These are phyloP conservation scores for Pagrus major DNA, from an alignment of 2,113 vertebrate species.

Conservation along the genomic window DNA sequence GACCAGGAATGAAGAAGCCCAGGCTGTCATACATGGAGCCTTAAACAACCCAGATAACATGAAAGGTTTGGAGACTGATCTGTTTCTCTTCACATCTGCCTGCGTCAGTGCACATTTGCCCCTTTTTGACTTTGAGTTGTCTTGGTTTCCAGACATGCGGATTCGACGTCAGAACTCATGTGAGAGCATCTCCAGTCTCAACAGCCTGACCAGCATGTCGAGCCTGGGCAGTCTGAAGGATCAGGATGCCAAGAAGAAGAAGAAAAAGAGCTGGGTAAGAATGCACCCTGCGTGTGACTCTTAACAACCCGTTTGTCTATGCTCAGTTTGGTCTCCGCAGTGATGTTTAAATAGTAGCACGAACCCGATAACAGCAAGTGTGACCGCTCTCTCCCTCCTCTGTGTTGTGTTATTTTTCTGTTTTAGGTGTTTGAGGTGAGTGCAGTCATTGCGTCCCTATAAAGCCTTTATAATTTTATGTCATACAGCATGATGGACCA, in stretches of 20 bases:
- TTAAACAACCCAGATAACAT: slow-evolving; percentile 88
- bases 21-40: slow-evolving; percentile 94
- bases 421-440: slow-evolving; percentile 73
- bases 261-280: slow-evolving; percentile 97
- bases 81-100: not conserved
- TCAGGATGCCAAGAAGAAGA: slow-evolving; percentile 94
- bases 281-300: not conserved
- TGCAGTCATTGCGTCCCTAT: slow-evolving; percentile 30
- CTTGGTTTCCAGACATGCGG: slow-evolving; percentile 84
- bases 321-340: not conserved
- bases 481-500: slow-evolving; percentile 50
- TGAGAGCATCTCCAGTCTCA: slow-evolving; percentile 96
- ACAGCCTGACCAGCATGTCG: slow-evolving; percentile 96
- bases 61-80: slow-evolving; percentile 83
- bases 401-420: slow-evolving; percentile 62
- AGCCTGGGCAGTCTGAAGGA: slow-evolving; percentile 95
- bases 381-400: slow-evolving; percentile 62
- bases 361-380: slow-evolving; percentile 12
- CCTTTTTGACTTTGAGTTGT: not conserved
- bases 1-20: slow-evolving; percentile 93
- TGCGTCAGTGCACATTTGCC: not conserved
- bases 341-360: slow-evolving; percentile 20
- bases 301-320: slow-evolving; percentile 3
- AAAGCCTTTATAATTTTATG: slow-evolving; percentile 29
- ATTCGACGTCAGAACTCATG: slow-evolving; percentile 96